These are phyloP conservation scores for Operophtera brumata DNA, from an alignment of 2,888 invertebrate genomes.

Conservation along the genomic window DNA sequence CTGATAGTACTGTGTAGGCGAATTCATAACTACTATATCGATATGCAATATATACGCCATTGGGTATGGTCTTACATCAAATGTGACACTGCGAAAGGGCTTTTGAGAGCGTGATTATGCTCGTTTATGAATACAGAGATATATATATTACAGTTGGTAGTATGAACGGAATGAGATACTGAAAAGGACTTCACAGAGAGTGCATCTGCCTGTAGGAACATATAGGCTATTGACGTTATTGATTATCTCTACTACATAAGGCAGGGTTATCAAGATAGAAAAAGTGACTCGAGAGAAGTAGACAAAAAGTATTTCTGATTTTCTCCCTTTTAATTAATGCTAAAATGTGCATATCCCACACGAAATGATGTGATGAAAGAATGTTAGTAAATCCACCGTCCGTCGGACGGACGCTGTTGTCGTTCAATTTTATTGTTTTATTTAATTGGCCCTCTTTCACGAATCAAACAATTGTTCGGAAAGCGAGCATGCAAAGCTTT, in stretches of 20 bases:
- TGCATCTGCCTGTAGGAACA: no score
- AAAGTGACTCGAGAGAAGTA: neutral
- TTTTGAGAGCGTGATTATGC: constrained; percentile 17
- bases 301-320: no score
- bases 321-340: no score
- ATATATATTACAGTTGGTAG: constrained; percentile 5
- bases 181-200: neutral
- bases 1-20: no score
- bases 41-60: constrained; percentile 21
- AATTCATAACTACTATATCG: neutral
- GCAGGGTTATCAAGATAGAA: no score
- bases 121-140: constrained; percentile 5
- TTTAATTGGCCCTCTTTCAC: constrained; percentile 1
- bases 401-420: no score
- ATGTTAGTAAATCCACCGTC: neutral
- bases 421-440: neutral
- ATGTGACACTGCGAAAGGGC: constrained; percentile 22
- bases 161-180: neutral
- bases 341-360: no score
- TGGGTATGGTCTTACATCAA: constrained; percentile 22
- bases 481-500: constrained; percentile 11
- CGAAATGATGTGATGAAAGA: no score
- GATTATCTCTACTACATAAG: no score
- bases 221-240: neutral
- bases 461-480: constrained; percentile 6